These are phyloP conservation scores for Mus caroli DNA, from an alignment of 2,797 vertebrate species.

Conservation along the genomic window DNA sequence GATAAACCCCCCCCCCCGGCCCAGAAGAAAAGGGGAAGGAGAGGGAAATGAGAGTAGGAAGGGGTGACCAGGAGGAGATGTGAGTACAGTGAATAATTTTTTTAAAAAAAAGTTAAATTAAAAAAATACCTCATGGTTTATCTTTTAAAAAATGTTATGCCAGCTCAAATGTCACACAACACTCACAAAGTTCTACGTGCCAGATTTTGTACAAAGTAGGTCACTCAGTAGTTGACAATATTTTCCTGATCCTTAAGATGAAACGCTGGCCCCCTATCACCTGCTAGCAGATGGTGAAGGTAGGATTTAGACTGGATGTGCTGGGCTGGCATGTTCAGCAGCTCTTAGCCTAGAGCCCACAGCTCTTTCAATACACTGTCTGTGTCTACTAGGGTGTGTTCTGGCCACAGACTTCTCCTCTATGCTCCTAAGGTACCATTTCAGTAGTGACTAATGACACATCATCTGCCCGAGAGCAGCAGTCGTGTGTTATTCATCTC, in stretches of 20 bases:
- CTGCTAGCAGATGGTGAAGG: neutral
- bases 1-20: neutral
- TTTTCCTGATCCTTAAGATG: slow-evolving; percentile 35
- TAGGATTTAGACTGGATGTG: neutral
- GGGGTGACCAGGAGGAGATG: neutral
- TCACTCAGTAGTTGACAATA: neutral
- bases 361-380: neutral
- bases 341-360: neutral
- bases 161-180: neutral
- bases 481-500: neutral
- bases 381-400: too few relatives aligned
- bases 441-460: neutral
- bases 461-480: neutral
- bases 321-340: too few relatives aligned
- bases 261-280: neutral
- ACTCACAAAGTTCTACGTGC: neutral
- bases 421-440: neutral
- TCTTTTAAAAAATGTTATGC: neutral
- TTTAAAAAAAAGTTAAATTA: neutral
- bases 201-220: slow-evolving; percentile 8
- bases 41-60: too few relatives aligned
- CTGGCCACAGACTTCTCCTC: neutral
- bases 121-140: neutral
- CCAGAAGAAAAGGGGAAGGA: neutral
- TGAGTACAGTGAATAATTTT: neutral